Evolutionary conservation across 2,113 vertebrate genomes (phyloP).

Genomic region (Calcarius ornatus): DNA sequence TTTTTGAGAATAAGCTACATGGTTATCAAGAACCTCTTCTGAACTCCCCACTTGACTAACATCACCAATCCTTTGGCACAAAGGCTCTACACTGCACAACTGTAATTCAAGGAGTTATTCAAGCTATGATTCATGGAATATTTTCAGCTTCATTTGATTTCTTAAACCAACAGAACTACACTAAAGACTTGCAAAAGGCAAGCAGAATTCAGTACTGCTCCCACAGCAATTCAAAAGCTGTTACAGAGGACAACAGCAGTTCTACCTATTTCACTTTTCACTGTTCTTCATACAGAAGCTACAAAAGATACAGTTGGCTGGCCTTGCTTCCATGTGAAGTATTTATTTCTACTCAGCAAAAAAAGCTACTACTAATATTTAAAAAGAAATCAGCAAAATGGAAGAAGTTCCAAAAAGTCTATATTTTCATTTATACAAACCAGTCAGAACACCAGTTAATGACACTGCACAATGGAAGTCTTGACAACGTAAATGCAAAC

Average conservation of each 20-base stretch:
- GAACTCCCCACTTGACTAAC: background rate
- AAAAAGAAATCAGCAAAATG: background rate
- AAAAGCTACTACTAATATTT: background rate
- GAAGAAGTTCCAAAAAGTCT: background rate
- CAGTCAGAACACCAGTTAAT: background rate
- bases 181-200: background rate
- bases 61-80: background rate
- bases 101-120: background rate
- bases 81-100: background rate
- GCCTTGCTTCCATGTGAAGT: background rate
- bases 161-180: background rate
- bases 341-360: background rate
- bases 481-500: background rate
- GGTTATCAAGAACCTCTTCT: background rate
- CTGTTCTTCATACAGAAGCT: background rate
- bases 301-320: background rate
- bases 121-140: background rate
- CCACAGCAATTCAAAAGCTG: background rate
- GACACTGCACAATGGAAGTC: background rate
- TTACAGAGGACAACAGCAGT: background rate
- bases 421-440: background rate
- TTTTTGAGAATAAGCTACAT: background rate
- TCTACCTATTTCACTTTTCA: background rate
- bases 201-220: background rate
- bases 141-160: background rate